phyloP scores from a whole-genome alignment of 2,797 vertebrate species.

The Gastrophryne carolinensis region DNA sequence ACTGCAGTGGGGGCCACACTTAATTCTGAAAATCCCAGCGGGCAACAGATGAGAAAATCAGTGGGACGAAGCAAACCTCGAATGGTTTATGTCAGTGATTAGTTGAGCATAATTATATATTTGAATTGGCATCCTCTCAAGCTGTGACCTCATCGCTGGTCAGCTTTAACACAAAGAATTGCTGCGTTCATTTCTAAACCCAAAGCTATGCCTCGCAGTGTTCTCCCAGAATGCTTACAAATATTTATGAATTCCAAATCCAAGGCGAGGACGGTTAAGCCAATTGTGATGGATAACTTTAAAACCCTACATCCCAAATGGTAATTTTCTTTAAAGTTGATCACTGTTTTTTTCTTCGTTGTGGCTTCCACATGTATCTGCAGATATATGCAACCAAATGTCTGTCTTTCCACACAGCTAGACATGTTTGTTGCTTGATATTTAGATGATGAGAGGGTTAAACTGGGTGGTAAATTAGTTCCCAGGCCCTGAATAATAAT shows the following conservation, averaged over 20 bases:
- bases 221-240: background rate
- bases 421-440: no score
- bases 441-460: no score
- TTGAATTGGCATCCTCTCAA: slow-evolving; percentile 39
- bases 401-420: no score
- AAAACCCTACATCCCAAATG: no score
- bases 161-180: slow-evolving; percentile 24
- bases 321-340: no score
- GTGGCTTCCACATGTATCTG: no score
- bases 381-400: no score
- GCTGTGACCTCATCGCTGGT: slow-evolving; percentile 37
- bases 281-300: background rate
- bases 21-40: slow-evolving; percentile 40
- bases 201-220: background rate
- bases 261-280: background rate
- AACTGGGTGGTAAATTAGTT: no score
- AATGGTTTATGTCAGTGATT: slow-evolving; percentile 51
- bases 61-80: slow-evolving; percentile 12
- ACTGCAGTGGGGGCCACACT: background rate
- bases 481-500: no score
- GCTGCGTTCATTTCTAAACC: background rate
- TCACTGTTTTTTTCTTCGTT: no score
- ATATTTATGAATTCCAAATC: background rate
- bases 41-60: slow-evolving; percentile 40
- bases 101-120: slow-evolving; percentile 48